Evolutionary conservation across 37 sponge, comb jelly and placozoan genomes (phyloP).

Genomic region (Aplysina aerophoba): DNA sequence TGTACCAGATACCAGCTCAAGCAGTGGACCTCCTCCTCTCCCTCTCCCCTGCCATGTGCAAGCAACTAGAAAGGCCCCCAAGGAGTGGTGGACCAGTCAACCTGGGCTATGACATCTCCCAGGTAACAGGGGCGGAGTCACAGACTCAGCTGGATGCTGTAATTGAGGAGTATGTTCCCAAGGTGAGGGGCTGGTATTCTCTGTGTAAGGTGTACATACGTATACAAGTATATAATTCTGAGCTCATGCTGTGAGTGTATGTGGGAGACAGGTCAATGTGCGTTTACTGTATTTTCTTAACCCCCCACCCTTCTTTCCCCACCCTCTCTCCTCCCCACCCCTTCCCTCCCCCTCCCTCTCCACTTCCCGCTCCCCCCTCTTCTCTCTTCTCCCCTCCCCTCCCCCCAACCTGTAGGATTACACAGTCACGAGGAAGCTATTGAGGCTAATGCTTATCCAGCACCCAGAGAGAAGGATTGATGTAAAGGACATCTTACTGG

Average conservation of each 20-base stretch:
- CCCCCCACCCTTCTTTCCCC: no score
- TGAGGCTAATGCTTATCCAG: conserved; percentile 72
- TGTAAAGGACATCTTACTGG: conserved; percentile 70
- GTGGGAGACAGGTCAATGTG: not conserved
- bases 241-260: conserved; percentile 16
- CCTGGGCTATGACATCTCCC: conserved; percentile 22
- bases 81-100: no score
- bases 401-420: conserved; percentile 52
- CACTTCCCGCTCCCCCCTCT: no score
- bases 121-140: not conserved
- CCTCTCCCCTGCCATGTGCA: no score
- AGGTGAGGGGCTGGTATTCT: conserved; percentile 8
- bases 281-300: no score
- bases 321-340: no score
- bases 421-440: conserved; percentile 49
- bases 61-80: no score
- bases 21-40: no score
- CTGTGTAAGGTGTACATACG: not conserved
- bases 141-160: not conserved
- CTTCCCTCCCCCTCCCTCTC: no score
- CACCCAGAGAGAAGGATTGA: conserved; percentile 71
- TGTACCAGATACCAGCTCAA: no score
- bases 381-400: not conserved
- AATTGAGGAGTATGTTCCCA: conserved; percentile 2
- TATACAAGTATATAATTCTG: not conserved